A percentile compares a stretch with the other conserved stretches of the same genome.
Evolutionary conservation across 2,888 invertebrate genomes (phyloP).

Genomic region (Thymelicus lineola): DNA sequence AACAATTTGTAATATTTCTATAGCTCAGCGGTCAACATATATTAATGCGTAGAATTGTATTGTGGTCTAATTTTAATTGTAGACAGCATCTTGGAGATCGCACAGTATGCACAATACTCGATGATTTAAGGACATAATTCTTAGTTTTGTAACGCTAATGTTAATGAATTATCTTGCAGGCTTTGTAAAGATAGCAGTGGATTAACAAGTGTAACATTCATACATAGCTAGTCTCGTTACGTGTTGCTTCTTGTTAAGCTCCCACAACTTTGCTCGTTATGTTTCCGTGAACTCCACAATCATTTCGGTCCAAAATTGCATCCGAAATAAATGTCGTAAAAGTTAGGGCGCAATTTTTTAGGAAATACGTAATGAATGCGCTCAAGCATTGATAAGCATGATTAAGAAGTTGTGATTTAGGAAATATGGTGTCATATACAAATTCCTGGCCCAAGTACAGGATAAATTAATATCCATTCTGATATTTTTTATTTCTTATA

Average conservation of each 20-base stretch:
- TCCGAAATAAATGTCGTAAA: conserved; percentile 25
- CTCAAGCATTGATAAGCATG: neutral
- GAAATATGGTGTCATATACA: too few species aligned
- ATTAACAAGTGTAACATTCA: conserved; percentile 15
- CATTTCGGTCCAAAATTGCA: conserved; percentile 32
- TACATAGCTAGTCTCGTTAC: conserved; percentile 16
- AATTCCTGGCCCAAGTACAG: too few species aligned
- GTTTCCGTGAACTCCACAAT: conserved; percentile 26
- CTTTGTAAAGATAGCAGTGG: conserved; percentile 9
- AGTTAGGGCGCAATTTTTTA: conserved; percentile 1
- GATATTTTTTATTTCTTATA: too few species aligned
- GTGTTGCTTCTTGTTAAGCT: conserved; percentile 28
- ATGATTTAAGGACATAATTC: too few species aligned
- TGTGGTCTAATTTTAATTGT: too few species aligned
- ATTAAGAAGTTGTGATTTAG: neutral
- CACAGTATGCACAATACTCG: too few species aligned
- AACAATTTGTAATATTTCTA: too few species aligned
- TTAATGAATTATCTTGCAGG: neutral
- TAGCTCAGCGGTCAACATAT: too few species aligned
- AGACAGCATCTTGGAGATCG: too few species aligned
- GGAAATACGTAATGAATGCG: conserved; percentile 13
- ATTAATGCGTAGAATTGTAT: too few species aligned
- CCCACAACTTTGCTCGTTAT: conserved; percentile 31
- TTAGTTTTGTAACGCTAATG: too few species aligned
- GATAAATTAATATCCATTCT: too few species aligned